Evolutionary conservation across 2,113 vertebrate species (phyloP).

Genomic region (Aspidoscelis tigris): DNA sequence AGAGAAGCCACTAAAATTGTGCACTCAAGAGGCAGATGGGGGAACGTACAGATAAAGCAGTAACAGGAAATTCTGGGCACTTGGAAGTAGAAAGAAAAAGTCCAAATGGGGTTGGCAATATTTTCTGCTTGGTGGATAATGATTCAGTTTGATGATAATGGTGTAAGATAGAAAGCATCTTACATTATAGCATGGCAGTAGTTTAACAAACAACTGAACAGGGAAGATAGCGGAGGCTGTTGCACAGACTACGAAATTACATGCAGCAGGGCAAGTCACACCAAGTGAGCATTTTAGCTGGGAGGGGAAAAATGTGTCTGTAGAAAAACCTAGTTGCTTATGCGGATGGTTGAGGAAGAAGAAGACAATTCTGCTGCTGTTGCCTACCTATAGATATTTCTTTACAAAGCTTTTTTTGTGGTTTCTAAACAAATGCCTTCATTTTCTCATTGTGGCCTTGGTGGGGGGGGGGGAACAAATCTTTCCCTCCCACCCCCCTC

Average conservation of each 20-base stretch:
- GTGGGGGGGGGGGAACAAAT: neutral
- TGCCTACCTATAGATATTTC: neutral
- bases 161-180: conserved; percentile 40
- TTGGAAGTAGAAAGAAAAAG: conserved; percentile 32
- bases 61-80: conserved; percentile 17
- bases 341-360: conserved; percentile 21
- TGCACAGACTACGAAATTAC: conserved; percentile 10
- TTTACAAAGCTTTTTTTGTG: neutral
- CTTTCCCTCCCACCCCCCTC: neutral
- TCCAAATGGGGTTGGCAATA: conserved; percentile 6
- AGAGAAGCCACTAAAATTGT: conserved; percentile 12
- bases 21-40: conserved; percentile 18
- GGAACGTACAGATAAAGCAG: conserved; percentile 22
- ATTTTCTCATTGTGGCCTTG: neutral
- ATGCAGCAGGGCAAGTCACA: conserved; percentile 24
- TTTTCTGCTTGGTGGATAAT: neutral
- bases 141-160: neutral
- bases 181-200: conserved; percentile 6
- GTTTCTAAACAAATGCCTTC: neutral
- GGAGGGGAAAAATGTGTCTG: neutral
- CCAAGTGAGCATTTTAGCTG: neutral
- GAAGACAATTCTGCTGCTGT: neutral
- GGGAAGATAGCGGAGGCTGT: conserved; percentile 14
- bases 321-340: neutral
- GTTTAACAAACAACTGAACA: neutral